Evolutionary conservation across 2,888 invertebrate species (phyloP).

Genomic region (Phortica magna): DNA sequence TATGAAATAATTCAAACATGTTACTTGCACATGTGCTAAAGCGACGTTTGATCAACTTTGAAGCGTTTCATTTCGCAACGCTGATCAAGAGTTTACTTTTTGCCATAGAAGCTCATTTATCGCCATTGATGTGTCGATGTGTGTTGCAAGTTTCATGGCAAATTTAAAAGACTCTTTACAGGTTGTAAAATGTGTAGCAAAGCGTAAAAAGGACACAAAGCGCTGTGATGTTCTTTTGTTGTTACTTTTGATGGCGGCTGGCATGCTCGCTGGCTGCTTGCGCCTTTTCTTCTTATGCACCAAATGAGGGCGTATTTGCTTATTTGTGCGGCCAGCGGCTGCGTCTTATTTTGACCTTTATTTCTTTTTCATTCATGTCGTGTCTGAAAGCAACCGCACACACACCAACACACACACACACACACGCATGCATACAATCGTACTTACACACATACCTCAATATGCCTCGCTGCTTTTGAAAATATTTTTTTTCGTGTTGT

Average conservation of each 20-base stretch:
- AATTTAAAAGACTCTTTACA: not conserved
- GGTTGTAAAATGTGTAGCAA: not conserved
- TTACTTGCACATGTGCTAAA: too few relatives aligned
- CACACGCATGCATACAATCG: not conserved
- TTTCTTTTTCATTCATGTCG: slow-evolving; percentile 39
- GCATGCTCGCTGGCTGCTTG: not conserved
- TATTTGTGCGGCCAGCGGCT: not conserved
- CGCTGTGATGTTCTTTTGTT: slow-evolving; percentile 21
- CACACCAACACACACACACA: too few relatives aligned
- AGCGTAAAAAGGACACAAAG: slow-evolving; percentile 5
- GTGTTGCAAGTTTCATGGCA: not conserved
- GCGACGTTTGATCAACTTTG: too few relatives aligned
- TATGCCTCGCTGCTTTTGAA: too few relatives aligned
- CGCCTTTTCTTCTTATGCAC: not conserved
- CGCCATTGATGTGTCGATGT: not conserved
- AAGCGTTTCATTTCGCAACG: too few relatives aligned
- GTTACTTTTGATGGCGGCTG: not conserved
- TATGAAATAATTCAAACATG: too few relatives aligned
- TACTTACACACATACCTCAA: not conserved
- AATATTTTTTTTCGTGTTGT: not conserved
- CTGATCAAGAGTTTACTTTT: not conserved
- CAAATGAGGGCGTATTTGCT: not conserved
- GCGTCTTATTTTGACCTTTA: slow-evolving; percentile 30
- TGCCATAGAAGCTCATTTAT: not conserved
- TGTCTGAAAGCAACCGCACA: slow-evolving; percentile 41